Conservation (phyloP, 2,797 vertebrate genomes). For the Hybognathus amarus region DNA sequence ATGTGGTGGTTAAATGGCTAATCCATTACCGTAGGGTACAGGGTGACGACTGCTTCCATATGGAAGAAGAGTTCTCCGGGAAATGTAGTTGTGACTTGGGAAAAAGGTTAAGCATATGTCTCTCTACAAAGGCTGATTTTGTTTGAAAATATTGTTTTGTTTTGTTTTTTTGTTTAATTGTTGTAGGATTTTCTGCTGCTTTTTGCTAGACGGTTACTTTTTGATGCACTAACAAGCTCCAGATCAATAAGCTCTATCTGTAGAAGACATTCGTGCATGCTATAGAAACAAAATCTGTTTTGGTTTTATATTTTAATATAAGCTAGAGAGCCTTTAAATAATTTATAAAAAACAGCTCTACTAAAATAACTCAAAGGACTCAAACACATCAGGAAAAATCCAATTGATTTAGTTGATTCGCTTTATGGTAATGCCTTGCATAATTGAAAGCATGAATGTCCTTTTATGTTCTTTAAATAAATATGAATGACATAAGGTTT, state of each 20-base stretch:
- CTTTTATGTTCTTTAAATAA: constrained; percentile 7
- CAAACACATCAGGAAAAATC: background rate
- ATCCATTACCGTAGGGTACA: background rate
- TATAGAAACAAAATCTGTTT: constrained; percentile 34
- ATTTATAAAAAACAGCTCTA: background rate
- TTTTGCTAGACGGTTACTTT: background rate
- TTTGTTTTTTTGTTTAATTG: too few relatives aligned
- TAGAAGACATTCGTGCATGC: background rate
- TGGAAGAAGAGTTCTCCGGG: constrained; percentile 4
- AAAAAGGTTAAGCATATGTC: constrained; percentile 1
- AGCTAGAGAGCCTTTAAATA: background rate
- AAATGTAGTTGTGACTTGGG: constrained; percentile 42
- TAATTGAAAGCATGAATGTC: constrained; percentile 14
- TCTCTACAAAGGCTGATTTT: background rate
- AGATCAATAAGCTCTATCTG: constrained; percentile 17
- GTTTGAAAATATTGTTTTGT: background rate
- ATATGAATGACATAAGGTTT: constrained; percentile 35
- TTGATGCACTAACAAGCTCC: constrained; percentile 18
- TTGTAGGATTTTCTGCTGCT: constrained; percentile 47
- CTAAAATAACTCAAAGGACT: constrained; percentile 18
- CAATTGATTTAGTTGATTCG: background rate
- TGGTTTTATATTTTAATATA: constrained; percentile 1
- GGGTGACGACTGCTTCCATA: constrained; percentile 8
- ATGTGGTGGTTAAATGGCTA: background rate
- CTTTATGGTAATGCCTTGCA: background rate